A percentile compares a stretch with the other conserved stretches of the same genome.
phyloP scores from a whole-genome alignment of 2,113 vertebrate species.

The Lepus timidus region DNA sequence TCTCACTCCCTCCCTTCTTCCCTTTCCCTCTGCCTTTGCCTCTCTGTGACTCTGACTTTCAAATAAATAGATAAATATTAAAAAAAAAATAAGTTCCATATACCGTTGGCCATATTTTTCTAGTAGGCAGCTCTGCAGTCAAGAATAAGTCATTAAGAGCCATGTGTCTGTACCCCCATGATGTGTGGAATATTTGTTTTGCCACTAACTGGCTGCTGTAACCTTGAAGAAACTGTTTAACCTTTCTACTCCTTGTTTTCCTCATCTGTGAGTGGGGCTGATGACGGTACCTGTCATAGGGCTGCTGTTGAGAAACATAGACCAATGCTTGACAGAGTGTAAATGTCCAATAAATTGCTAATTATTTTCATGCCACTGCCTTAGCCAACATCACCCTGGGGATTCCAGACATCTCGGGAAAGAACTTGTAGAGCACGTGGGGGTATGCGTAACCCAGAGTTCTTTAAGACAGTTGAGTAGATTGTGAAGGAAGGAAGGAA shows the following conservation, averaged over 20 bases:
- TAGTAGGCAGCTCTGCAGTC: not conserved
- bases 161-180: not conserved
- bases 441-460: not conserved
- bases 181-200: slow-evolving; percentile 36
- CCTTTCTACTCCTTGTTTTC: not conserved
- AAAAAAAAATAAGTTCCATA: not conserved
- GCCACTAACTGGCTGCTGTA: not conserved
- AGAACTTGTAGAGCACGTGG: not conserved
- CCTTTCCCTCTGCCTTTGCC: too few species aligned
- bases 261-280: not conserved
- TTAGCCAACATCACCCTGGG: not conserved
- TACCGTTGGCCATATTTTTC: not conserved
- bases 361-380: not conserved
- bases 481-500: slow-evolving; percentile 3
- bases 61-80: too few species aligned
- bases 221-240: slow-evolving; percentile 28
- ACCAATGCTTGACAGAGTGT: not conserved
- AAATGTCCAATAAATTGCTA: not conserved
- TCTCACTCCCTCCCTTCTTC: too few species aligned
- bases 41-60: too few species aligned
- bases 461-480: not conserved
- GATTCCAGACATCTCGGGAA: not conserved
- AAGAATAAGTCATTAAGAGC: not conserved
- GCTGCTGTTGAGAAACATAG: not conserved
- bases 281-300: not conserved